Percentiles rank a stretch among this genome's conserved stretches.
Evolutionary conservation across 1,140 invertebrate genomes (phyloP).

Genomic region (Drosophila serrata): DNA sequence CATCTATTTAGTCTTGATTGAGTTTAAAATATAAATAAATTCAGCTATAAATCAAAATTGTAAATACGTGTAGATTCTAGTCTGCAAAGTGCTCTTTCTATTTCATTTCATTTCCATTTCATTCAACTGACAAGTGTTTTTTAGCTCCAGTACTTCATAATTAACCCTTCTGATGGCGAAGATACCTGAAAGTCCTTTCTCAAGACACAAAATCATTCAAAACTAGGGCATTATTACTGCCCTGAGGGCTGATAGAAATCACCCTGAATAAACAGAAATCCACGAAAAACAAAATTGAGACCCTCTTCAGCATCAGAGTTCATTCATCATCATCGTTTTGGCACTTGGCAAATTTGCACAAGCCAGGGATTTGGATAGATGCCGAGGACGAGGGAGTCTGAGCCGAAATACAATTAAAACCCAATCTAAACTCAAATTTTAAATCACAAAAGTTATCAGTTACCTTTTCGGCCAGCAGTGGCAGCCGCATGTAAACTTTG

Average conservation of each 20-base stretch:
- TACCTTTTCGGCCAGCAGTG: slow-evolving; percentile 55
- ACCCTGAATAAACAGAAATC: slow-evolving; percentile 10
- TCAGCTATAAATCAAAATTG: background rate
- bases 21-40: background rate
- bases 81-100: background rate
- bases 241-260: slow-evolving; percentile 5
- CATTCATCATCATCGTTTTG: slow-evolving; percentile 59
- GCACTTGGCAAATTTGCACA: slow-evolving; percentile 69
- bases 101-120: too few species aligned
- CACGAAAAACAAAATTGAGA: slow-evolving; percentile 7
- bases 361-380: slow-evolving; percentile 12
- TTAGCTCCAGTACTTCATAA: slow-evolving; percentile 6
- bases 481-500: slow-evolving; percentile 44
- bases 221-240: slow-evolving; percentile 18
- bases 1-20: background rate
- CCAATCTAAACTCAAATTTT: slow-evolving; percentile 71
- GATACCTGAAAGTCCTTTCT: too few species aligned
- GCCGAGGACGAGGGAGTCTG: slow-evolving; percentile 7
- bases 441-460: slow-evolving; percentile 79
- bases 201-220: slow-evolving; percentile 4
- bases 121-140: background rate
- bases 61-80: too few species aligned
- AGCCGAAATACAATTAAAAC: slow-evolving; percentile 78
- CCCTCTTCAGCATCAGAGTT: slow-evolving; percentile 35
- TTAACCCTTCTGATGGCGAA: slow-evolving; percentile 5